Conservation (phyloP, 2,113 vertebrate species). For the Erythrocebus patas region DNA sequence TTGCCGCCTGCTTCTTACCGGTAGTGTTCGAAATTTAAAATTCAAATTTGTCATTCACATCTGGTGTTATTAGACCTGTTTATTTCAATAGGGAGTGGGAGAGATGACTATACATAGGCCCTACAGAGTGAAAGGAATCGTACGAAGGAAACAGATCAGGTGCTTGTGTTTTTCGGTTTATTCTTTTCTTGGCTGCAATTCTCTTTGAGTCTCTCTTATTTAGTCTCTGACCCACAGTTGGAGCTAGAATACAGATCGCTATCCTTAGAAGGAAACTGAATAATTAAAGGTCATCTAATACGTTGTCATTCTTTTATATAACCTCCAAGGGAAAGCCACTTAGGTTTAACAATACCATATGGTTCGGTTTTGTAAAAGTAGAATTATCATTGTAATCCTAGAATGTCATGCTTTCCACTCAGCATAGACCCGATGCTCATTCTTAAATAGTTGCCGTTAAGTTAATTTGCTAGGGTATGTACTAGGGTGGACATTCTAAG, state of each 20-base stretch:
- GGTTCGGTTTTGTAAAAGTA: slow-evolving; percentile 56
- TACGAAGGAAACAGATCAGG: neutral
- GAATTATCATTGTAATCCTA: slow-evolving; percentile 67
- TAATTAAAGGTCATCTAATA: slow-evolving; percentile 72
- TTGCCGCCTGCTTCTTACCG: neutral
- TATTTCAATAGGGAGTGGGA: neutral
- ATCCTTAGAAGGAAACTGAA: slow-evolving; percentile 68
- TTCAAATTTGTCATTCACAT: neutral
- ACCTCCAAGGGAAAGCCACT: slow-evolving; percentile 43
- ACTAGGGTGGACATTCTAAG: slow-evolving; percentile 58
- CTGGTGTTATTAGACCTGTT: neutral
- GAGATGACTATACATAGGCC: neutral
- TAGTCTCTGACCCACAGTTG: neutral
- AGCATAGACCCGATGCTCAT: neutral
- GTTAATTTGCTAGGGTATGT: slow-evolving; percentile 46
- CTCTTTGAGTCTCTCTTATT: slow-evolving; percentile 49
- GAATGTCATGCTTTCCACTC: neutral
- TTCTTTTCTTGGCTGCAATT: slow-evolving; percentile 30
- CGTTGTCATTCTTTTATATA: slow-evolving; percentile 57
- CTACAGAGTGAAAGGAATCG: neutral
- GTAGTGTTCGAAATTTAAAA: neutral
- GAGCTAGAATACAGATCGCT: slow-evolving; percentile 60
- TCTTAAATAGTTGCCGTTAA: slow-evolving; percentile 51
- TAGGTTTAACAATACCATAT: slow-evolving; percentile 4
- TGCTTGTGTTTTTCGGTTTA: slow-evolving; percentile 17